A percentile compares a stretch with the other conserved stretches of the same genome.
Conservation (phyloP, 1,140 invertebrate genomes). For the Lucilia sericata region DNA sequence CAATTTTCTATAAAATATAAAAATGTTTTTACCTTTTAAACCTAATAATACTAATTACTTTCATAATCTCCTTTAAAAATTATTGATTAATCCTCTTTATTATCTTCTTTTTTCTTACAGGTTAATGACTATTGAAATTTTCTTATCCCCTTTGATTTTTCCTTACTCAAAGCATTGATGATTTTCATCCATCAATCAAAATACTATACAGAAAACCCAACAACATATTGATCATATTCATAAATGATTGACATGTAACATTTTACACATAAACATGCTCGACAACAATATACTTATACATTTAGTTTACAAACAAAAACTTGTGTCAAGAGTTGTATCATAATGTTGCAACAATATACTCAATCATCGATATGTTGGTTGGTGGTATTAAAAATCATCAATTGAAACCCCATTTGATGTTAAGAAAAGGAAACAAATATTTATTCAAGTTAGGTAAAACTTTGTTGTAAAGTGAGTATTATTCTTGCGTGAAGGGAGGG, state of each 20-base stretch:
- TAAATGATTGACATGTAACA: conserved; percentile 25
- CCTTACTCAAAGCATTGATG: background rate
- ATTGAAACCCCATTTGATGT: background rate
- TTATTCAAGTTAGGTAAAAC: conserved; percentile 2
- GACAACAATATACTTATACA: too few species aligned
- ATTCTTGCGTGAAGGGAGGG: too few species aligned
- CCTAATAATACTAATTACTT: too few species aligned
- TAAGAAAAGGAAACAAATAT: background rate
- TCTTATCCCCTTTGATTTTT: too few species aligned
- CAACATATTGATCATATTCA: background rate
- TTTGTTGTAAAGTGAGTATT: too few species aligned
- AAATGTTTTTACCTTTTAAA: too few species aligned
- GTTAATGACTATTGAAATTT: too few species aligned
- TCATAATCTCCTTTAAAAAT: too few species aligned
- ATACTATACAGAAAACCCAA: background rate
- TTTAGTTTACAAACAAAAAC: too few species aligned
- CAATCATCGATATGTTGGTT: background rate
- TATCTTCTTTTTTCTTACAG: too few species aligned
- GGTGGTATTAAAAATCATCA: background rate
- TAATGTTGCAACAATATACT: conserved; percentile 15
- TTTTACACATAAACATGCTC: conserved; percentile 2
- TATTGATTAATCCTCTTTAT: too few species aligned
- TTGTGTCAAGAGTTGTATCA: conserved; percentile 22
- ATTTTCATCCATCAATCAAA: background rate
- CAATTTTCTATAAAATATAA: too few species aligned